Evolutionary conservation across 2,113 vertebrate genomes (phyloP).

Genomic region (Nestor notabilis): DNA sequence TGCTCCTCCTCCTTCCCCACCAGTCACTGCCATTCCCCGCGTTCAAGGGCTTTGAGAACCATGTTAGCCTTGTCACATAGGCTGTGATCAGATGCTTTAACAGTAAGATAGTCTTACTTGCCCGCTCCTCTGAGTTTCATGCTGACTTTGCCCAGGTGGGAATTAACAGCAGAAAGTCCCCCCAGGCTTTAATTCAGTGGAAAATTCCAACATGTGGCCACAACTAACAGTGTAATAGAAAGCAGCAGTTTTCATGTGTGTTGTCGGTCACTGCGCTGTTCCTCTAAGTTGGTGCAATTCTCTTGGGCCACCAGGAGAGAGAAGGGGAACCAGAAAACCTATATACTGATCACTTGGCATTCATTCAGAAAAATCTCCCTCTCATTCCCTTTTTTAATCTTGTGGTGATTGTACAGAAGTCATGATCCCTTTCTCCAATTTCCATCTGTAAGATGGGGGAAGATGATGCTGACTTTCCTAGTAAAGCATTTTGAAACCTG

Average conservation of each 20-base stretch:
- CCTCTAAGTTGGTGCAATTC: background rate
- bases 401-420: background rate
- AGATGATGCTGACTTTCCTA: background rate
- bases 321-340: background rate
- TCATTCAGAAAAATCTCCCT: background rate
- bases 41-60: background rate
- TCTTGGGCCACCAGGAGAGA: background rate
- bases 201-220: background rate
- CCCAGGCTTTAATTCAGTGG: background rate
- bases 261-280: background rate
- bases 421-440: background rate
- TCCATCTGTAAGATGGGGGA: background rate
- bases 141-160: background rate
- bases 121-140: background rate
- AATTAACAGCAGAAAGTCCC: slow-evolving; percentile 9
- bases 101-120: background rate
- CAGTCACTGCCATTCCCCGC: background rate
- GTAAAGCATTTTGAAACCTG: background rate
- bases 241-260: background rate
- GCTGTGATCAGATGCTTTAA: background rate
- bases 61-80: background rate
- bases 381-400: background rate
- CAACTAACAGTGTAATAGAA: background rate
- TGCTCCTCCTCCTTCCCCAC: background rate
- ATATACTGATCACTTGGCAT: background rate